Conservation (phyloP, 2,113 vertebrate genomes). For the Mola mola region DNA sequence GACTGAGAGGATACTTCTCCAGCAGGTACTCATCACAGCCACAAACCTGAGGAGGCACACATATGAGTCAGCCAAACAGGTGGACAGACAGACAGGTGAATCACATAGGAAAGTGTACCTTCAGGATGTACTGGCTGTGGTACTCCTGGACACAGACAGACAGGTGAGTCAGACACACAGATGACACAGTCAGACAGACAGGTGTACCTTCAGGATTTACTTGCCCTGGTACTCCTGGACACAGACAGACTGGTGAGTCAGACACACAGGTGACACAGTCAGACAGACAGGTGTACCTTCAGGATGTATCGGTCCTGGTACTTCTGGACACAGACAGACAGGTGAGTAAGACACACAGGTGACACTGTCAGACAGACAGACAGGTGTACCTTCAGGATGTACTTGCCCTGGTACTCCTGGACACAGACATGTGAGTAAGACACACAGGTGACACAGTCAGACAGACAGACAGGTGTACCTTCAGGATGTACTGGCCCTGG, state of each 20-base stretch:
- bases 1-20: conserved; percentile 84
- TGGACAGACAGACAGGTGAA: conserved; percentile 4
- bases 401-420: too few relatives aligned
- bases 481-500: conserved; percentile 84
- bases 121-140: too few relatives aligned
- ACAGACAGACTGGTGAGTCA: conserved; percentile 54
- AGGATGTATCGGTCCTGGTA: not conserved
- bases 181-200: not conserved
- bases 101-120: not conserved
- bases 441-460: not conserved
- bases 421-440: not conserved
- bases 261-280: not conserved
- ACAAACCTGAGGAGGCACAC: conserved; percentile 75
- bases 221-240: too few relatives aligned
- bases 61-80: not conserved
- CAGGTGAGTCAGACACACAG: not conserved
- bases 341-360: not conserved
- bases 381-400: not conserved
- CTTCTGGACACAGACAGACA: not conserved
- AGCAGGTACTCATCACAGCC: conserved; percentile 86
- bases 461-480: conserved; percentile 43
- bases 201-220: not conserved
- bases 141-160: not conserved
- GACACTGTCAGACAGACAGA: not conserved
- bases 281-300: not conserved